A percentile compares a stretch with the other conserved stretches of the same genome.
phyloP scores from a whole-genome alignment of 2,797 vertebrate genomes.

The Danio kyathit region DNA sequence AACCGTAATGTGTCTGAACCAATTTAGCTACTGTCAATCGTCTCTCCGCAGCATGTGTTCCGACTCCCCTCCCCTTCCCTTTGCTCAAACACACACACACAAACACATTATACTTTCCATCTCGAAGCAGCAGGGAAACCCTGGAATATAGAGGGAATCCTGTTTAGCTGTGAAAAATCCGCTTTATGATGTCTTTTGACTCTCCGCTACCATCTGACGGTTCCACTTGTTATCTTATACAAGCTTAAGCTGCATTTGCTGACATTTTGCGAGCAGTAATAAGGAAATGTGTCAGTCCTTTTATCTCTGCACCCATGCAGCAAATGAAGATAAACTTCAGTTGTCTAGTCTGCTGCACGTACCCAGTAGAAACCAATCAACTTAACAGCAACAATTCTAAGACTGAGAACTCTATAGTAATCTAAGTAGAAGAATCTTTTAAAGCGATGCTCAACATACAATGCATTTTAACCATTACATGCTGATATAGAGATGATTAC shows the following conservation, averaged over 20 bases:
- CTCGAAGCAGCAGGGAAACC: conserved; percentile 45
- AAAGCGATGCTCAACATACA: background rate
- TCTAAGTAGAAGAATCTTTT: conserved; percentile 29
- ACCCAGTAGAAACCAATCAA: background rate
- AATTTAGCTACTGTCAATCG: conserved; percentile 62
- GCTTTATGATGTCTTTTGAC: conserved; percentile 42
- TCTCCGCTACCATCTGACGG: conserved; percentile 18
- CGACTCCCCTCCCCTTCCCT: conserved; percentile 42
- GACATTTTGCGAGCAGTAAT: conserved; percentile 18
- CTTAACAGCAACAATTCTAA: background rate
- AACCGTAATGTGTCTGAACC: conserved; percentile 58
- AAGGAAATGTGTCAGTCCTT: background rate
- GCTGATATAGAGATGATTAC: background rate
- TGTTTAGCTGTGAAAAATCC: conserved; percentile 60
- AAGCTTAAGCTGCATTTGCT: conserved; percentile 14
- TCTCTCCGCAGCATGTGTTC: conserved; percentile 54
- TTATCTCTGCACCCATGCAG: background rate
- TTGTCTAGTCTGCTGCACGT: background rate
- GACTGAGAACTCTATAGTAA: background rate
- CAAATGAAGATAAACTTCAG: conserved; percentile 13
- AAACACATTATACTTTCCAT: conserved; percentile 46
- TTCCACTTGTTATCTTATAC: conserved; percentile 33
- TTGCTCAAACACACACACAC: conserved; percentile 44
- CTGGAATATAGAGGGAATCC: conserved; percentile 55
- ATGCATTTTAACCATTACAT: background rate